Conservation (phyloP, 2,888 invertebrate species). For the Hoplodrina blanda region DNA sequence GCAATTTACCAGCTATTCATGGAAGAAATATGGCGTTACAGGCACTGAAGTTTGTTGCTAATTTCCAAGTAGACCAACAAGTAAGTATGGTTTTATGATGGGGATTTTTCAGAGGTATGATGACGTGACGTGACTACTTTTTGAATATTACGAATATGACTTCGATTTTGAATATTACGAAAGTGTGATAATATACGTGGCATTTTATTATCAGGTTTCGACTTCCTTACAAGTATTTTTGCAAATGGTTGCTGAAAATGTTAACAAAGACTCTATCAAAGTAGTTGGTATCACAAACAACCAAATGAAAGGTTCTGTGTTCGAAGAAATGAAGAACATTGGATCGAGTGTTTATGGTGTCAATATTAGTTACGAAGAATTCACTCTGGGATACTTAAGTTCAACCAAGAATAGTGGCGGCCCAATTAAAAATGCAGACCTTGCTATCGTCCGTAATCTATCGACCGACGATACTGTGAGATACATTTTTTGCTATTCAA, state of each 20-base stretch:
- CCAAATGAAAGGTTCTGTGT: slow-evolving; percentile 39
- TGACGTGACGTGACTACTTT: no score
- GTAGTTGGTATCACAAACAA: slow-evolving; percentile 54
- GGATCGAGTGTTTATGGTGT: slow-evolving; percentile 41
- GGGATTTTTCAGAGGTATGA: no score
- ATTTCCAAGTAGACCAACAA: slow-evolving; percentile 50
- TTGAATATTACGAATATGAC: no score
- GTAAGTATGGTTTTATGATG: slow-evolving; percentile 52
- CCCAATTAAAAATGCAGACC: slow-evolving; percentile 49
- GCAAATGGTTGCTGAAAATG: slow-evolving; percentile 71
- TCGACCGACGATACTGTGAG: slow-evolving; percentile 60
- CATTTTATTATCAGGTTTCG: slow-evolving; percentile 48
- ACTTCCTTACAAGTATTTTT: slow-evolving; percentile 60
- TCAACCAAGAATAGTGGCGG: slow-evolving; percentile 11
- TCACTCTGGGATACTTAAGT: slow-evolving; percentile 15
- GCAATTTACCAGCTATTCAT: slow-evolving; percentile 44
- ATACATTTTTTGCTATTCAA: neutral
- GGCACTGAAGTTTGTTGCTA: slow-evolving; percentile 55
- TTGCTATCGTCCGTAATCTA: slow-evolving; percentile 58
- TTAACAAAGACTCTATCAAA: slow-evolving; percentile 59
- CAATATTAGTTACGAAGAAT: slow-evolving; percentile 55
- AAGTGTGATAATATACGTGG: neutral
- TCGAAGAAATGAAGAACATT: slow-evolving; percentile 55
- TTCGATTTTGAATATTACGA: no score
- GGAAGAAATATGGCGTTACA: slow-evolving; percentile 49